phyloP scores from a whole-genome alignment of 2,888 invertebrate species.

The Drosophila birchii region DNA sequence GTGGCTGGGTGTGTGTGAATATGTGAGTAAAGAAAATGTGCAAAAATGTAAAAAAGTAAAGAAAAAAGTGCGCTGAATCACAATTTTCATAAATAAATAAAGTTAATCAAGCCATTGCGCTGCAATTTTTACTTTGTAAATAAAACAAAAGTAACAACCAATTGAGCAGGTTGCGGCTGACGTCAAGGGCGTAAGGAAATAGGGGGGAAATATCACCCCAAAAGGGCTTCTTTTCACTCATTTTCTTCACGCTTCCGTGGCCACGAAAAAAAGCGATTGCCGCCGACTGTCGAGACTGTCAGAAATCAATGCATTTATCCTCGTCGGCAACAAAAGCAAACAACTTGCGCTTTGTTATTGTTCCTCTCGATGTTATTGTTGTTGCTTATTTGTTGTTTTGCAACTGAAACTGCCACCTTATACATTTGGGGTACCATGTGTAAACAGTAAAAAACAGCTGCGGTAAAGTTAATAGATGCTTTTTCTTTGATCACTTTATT shows the following conservation, averaged over 20 bases:
- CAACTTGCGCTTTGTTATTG: conserved; percentile 56
- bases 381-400: conserved; percentile 23
- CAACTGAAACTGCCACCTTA: conserved; percentile 23
- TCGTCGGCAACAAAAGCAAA: conserved; percentile 51
- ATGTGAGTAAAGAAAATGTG: not conserved
- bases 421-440: conserved; percentile 13
- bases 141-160: conserved; percentile 18
- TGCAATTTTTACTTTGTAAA: not conserved
- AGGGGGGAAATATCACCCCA: conserved; percentile 50
- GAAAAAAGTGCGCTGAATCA: not conserved
- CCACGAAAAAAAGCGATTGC: conserved; percentile 53
- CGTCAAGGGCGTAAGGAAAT: conserved; percentile 22
- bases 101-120: not conserved
- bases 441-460: conserved; percentile 4
- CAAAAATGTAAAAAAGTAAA: not conserved
- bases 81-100: not conserved
- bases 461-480: not conserved
- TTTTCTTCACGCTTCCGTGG: conserved; percentile 69
- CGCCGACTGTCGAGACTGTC: conserved; percentile 43
- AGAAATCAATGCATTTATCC: conserved; percentile 75
- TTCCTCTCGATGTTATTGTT: conserved; percentile 26
- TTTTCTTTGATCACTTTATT: too few species aligned
- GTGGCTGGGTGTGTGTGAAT: not conserved
- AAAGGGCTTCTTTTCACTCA: conserved; percentile 51
- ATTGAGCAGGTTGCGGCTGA: conserved; percentile 10